Conservation (phyloP, 2,113 vertebrate genomes). For the Pseudorasbora parva region DNA sequence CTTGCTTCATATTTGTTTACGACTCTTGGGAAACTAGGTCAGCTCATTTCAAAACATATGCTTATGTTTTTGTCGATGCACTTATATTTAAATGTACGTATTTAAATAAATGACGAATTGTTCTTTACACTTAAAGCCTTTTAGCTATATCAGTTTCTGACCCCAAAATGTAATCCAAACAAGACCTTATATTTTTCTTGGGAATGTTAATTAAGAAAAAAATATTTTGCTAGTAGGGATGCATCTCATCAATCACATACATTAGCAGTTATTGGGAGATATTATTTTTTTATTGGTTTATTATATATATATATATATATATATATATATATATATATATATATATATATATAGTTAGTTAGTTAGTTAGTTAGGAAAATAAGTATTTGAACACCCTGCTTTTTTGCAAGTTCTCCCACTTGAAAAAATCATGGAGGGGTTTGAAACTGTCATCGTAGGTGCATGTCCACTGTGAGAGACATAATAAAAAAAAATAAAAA, state of each 20-base stretch:
- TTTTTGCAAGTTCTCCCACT: no score
- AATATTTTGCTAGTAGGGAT: not conserved
- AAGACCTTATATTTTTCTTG: not conserved
- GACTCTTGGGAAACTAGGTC: conserved; percentile 56
- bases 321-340: no score
- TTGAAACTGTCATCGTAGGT: no score
- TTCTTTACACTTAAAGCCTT: not conserved
- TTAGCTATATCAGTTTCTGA: not conserved
- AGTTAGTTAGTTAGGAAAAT: no score
- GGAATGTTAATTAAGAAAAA: not conserved
- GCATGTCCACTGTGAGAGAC: no score
- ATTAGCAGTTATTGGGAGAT: not conserved
- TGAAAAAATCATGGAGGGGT: no score
- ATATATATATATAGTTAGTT: no score
- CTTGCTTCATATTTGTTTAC: conserved; percentile 51
- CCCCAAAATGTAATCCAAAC: no score
- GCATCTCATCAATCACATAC: not conserved
- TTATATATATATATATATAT: no score
- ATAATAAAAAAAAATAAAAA: no score
- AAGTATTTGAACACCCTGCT: no score
- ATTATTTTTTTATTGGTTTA: not conserved
- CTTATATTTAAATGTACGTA: conserved; percentile 8
- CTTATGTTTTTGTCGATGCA: conserved; percentile 25
- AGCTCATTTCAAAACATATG: conserved; percentile 48
- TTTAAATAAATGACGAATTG: not conserved